Evolutionary conservation across 2,113 vertebrate genomes (phyloP).

Genomic region (Cynocephalus volans): DNA sequence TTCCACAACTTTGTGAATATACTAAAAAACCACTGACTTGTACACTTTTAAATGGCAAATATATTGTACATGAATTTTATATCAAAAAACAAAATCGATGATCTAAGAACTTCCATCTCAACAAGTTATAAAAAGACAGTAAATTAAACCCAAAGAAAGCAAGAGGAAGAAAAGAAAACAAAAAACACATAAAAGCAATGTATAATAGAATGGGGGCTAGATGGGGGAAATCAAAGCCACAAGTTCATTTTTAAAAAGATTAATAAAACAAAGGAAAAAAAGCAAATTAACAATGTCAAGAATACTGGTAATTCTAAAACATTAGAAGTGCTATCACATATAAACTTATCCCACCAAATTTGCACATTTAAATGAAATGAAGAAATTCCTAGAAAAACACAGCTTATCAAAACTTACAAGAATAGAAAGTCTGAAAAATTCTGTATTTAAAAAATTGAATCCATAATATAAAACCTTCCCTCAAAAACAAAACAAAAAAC

Average conservation of each 20-base stretch:
- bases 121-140: neutral
- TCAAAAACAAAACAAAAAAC: conserved; percentile 8
- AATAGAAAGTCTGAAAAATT: too few relatives aligned
- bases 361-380: neutral
- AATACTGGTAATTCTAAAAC: neutral
- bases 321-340: neutral
- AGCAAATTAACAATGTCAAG: neutral
- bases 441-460: neutral
- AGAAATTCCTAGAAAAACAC: conserved; percentile 5
- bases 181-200: neutral
- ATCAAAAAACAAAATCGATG: neutral
- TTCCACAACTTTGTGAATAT: neutral
- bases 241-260: neutral
- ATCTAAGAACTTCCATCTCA: neutral
- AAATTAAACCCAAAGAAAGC: neutral
- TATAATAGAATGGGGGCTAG: neutral
- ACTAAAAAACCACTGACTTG: neutral
- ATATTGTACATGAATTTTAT: neutral
- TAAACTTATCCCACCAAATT: neutral
- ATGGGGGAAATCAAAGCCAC: neutral
- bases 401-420: too few relatives aligned
- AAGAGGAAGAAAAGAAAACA: neutral
- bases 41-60: neutral
- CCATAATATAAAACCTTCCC: neutral
- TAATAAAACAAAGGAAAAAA: neutral